Conservation (phyloP, 2,113 vertebrate species). For the Antechinus flavipes region DNA sequence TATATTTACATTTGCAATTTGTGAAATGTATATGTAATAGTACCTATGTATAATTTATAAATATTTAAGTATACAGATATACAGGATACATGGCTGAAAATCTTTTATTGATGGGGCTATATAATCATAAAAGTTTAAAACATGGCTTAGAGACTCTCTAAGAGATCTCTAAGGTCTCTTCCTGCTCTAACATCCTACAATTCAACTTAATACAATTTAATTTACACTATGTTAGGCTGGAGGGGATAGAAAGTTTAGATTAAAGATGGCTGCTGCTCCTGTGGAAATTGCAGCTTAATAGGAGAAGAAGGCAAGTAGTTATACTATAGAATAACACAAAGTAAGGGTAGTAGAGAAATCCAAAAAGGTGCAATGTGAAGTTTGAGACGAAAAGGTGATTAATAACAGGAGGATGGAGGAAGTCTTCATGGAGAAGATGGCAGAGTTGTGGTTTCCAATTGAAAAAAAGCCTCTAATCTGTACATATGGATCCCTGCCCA, state of each 20-base stretch:
- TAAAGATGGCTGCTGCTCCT: neutral
- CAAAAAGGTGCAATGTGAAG: neutral
- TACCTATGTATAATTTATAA: neutral
- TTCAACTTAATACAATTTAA: neutral
- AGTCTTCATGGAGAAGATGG: neutral
- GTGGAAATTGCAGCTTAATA: neutral
- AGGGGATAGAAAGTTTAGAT: neutral
- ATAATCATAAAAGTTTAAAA: neutral
- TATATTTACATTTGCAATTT: neutral
- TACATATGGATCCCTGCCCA: neutral
- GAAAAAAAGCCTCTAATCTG: neutral
- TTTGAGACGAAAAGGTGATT: neutral
- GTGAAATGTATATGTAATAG: neutral
- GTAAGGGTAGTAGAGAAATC: neutral
- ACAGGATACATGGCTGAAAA: neutral
- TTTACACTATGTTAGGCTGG: neutral
- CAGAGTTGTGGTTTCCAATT: neutral
- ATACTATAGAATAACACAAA: neutral
- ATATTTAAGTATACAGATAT: neutral
- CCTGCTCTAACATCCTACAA: neutral
- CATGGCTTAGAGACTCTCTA: neutral
- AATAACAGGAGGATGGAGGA: neutral
- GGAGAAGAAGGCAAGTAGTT: neutral
- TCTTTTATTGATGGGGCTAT: neutral
- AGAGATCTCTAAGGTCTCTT: neutral